phyloP scores from a whole-genome alignment of 2,797 vertebrate genomes.

The Aselliscus stoliczkanus region DNA sequence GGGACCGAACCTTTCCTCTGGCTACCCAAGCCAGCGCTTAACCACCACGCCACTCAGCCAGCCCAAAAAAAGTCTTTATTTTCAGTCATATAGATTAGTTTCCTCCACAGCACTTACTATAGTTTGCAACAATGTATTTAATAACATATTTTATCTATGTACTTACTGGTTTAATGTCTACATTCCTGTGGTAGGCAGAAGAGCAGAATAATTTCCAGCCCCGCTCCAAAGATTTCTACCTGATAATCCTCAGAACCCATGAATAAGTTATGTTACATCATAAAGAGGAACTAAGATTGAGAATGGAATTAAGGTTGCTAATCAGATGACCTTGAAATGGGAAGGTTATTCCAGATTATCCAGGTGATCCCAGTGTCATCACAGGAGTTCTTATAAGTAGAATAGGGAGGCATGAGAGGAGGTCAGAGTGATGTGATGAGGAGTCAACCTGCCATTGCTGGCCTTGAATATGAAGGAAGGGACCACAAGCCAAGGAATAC shows the following conservation, averaged over 20 bases:
- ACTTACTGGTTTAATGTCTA: slow-evolving; percentile 21
- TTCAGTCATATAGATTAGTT: not conserved
- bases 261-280: slow-evolving; percentile 10
- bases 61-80: not conserved
- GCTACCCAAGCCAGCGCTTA: too few relatives aligned
- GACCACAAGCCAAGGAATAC: not conserved
- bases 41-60: too few relatives aligned
- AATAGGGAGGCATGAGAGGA: not conserved
- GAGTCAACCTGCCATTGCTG: not conserved
- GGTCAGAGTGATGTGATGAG: not conserved
- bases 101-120: not conserved
- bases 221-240: not conserved
- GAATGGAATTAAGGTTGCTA: not conserved
- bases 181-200: not conserved
- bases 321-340: not conserved
- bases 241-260: not conserved
- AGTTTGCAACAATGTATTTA: not conserved
- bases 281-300: not conserved
- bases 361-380: not conserved
- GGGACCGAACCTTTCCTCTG: too few relatives aligned
- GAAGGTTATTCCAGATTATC: not conserved
- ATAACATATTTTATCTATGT: not conserved
- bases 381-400: not conserved
- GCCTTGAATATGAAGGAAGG: not conserved
- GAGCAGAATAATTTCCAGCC: not conserved